A percentile compares a stretch with the other conserved stretches of the same genome.
These are phyloP conservation scores for Heterohyrax brucei DNA, from an alignment of 2,797 vertebrate genomes.

Conservation along the genomic window DNA sequence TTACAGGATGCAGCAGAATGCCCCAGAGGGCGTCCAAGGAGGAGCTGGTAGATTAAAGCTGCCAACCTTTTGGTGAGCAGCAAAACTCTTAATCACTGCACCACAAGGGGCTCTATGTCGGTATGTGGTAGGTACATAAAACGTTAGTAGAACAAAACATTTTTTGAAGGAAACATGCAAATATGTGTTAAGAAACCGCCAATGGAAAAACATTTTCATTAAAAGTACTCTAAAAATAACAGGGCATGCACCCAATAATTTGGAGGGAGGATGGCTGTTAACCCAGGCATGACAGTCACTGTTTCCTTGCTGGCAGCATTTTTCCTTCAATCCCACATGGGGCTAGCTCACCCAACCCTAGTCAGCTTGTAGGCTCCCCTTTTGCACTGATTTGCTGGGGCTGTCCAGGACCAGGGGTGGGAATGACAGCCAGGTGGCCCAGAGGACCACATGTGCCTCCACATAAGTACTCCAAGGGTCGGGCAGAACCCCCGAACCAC, in stretches of 20 bases:
- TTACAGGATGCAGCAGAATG: too few relatives aligned
- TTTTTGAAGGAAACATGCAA: neutral
- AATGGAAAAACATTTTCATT: neutral
- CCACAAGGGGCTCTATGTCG: neutral
- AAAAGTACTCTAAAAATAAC: neutral
- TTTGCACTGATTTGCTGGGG: neutral
- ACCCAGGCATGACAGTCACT: neutral
- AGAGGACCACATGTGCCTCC: neutral
- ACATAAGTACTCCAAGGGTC: accelerated
- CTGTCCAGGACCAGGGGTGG: neutral
- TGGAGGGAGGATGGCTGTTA: neutral
- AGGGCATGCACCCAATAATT: too few relatives aligned
- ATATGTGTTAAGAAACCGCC: neutral
- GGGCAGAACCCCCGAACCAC: neutral
- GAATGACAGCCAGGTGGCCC: too few relatives aligned
- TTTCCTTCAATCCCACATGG: neutral
- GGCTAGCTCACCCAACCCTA: accelerated
- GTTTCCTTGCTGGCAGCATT: neutral
- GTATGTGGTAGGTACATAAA: neutral
- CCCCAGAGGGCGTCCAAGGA: too few relatives aligned
- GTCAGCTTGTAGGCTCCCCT: neutral
- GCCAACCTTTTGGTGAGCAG: too few relatives aligned
- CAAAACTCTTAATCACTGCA: too few relatives aligned
- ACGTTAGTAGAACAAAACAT: neutral
- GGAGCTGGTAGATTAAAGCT: too few relatives aligned